Base-by-base conservation (phyloP, 2,888 invertebrate genomes). In the Mechanitis messenoides region DNA sequence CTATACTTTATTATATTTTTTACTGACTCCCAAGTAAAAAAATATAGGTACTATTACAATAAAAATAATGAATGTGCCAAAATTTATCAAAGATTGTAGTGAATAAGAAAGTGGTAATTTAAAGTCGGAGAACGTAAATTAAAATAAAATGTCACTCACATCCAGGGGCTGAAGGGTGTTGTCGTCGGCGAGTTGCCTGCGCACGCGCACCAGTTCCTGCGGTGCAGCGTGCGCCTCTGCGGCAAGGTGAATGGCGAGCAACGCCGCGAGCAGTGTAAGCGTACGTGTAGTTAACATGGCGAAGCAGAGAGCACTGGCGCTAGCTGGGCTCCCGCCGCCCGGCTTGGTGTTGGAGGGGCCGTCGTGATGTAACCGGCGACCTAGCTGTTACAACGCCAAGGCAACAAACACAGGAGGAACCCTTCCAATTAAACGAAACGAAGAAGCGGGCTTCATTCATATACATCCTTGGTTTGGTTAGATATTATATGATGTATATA, bases 161-260 rank as follows among this genome's bases (percentile, higher is more conserved):
- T 89, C 83, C 59, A 88, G 77, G 60, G 88, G 88, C 76, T 87
- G 88, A 70, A 88, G 78, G 20, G 81, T 64, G 72, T 87, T 74
- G 73, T 87, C 87, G 68, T 83, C 85, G 65, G 80, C 77, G 68
- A 89, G 84, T 72, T 89, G 89, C 4, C 88, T 75, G 71, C 84
- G 81, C 55, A 50, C 68, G 63, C 78, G 75, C 66, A 70, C 69
- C 65, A 31, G 31, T 50, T 31, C 50, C 50, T 50, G 50, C 31
- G 62, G 66, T 67, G 68, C 63, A 67, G 67, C 64, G 69, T 74
- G 71, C 69, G 70, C 65, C 71, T 67, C 64, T 71, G 68, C 64
- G 72, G 11, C 62, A 69, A 71, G 66, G 64, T 71, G 65, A 71
- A 73, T 72, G 73, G 69, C 66, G 68, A 70, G 71, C 63, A 68